These are phyloP conservation scores for Apamea monoglypha DNA, from an alignment of 2,888 invertebrate genomes.

Conservation along the genomic window DNA sequence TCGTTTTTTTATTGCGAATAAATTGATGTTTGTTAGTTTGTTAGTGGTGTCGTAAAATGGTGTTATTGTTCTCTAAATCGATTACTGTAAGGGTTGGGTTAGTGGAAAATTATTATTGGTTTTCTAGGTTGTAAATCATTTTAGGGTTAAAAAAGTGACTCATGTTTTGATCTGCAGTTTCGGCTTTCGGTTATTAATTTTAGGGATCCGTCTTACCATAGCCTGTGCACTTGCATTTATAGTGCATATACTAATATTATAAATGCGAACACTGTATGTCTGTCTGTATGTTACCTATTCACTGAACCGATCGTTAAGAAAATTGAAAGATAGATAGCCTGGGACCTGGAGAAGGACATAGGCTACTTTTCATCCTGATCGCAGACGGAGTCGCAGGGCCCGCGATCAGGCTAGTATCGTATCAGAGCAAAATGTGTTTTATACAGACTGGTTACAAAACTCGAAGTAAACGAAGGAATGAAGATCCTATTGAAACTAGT, in stretches of 20 bases:
- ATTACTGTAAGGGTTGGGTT: slow-evolving; percentile 58
- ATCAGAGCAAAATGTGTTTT: not conserved
- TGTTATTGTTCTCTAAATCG: slow-evolving; percentile 61
- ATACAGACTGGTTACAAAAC: not conserved
- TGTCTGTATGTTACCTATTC: too few relatives aligned
- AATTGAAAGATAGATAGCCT: too few relatives aligned
- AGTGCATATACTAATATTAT: too few relatives aligned
- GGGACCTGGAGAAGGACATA: too few relatives aligned
- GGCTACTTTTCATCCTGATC: too few relatives aligned
- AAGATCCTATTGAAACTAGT: not conserved
- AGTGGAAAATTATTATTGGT: slow-evolving; percentile 28
- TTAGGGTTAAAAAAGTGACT: not conserved
- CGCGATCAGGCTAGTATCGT: too few relatives aligned
- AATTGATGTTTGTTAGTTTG: slow-evolving; percentile 77
- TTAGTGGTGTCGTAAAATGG: slow-evolving; percentile 65
- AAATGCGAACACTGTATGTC: too few relatives aligned
- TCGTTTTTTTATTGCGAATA: slow-evolving; percentile 82
- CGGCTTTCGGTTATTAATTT: not conserved
- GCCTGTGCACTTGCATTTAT: not conserved
- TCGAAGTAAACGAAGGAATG: not conserved
- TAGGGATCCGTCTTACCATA: not conserved
- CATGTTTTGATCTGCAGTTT: not conserved
- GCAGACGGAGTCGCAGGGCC: too few relatives aligned
- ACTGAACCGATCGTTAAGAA: too few relatives aligned
- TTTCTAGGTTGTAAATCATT: slow-evolving; percentile 16